Evolutionary conservation across 64 coral and sea anemone species (phyloP).

Genomic region (Pocillopora damicornis): DNA sequence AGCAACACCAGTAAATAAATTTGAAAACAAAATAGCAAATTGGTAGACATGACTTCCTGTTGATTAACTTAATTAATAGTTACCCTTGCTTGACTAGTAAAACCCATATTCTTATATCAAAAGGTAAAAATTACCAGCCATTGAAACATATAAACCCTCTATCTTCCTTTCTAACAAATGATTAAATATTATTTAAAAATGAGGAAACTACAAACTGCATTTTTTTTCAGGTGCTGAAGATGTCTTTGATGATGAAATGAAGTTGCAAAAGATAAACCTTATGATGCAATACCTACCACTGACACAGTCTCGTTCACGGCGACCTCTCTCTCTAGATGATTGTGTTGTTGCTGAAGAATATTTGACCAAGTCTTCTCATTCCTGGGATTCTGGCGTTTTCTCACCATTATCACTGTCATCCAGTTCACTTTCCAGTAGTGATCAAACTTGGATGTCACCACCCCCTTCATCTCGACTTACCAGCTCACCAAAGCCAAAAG

Average conservation of each 20-base stretch:
- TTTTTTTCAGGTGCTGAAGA: neutral
- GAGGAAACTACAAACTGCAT: neutral
- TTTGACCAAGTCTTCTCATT: neutral
- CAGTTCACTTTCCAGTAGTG: slow-evolving; percentile 11
- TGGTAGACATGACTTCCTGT: no score
- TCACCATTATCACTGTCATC: neutral
- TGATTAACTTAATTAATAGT: no score
- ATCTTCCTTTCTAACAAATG: no score
- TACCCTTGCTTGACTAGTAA: no score
- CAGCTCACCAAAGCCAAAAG: neutral
- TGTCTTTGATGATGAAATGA: neutral
- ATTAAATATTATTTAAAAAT: neutral
- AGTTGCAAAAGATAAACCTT: neutral
- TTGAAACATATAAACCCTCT: no score
- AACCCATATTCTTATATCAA: no score
- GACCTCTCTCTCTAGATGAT: slow-evolving; percentile 23
- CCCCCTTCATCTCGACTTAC: neutral
- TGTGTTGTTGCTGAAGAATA: neutral
- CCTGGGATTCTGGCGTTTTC: neutral
- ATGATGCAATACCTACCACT: neutral
- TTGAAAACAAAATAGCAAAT: no score
- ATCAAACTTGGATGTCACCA: neutral
- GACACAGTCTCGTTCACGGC: neutral
- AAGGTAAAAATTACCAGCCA: no score
- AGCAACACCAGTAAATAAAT: no score